Percentiles rank a stretch among this genome's conserved stretches.
Evolutionary conservation across 1,140 invertebrate genomes (phyloP).

Genomic region (Asbolus verrucosus): DNA sequence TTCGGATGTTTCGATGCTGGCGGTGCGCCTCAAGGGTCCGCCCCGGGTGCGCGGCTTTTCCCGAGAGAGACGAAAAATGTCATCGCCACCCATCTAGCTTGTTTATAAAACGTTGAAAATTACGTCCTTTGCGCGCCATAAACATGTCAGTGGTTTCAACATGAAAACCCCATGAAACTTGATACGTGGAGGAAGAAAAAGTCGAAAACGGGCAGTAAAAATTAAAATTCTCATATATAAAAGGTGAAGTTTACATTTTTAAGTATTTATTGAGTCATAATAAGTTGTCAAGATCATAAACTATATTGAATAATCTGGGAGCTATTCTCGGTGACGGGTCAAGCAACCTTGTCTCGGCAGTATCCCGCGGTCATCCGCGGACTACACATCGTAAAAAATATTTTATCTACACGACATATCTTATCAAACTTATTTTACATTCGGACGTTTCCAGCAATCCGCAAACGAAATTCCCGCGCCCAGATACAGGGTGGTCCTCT

Average conservation of each 20-base stretch:
- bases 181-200: constrained; percentile 43
- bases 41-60: background rate
- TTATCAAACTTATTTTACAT: constrained; percentile 44
- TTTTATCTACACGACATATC: constrained; percentile 45
- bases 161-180: constrained; percentile 51
- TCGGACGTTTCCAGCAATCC: background rate
- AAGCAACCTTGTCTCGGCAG: constrained; percentile 49
- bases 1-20: no score
- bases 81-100: constrained; percentile 29
- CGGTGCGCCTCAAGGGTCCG: background rate
- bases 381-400: constrained; percentile 51
- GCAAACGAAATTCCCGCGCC: background rate
- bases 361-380: constrained; percentile 46
- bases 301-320: constrained; percentile 57
- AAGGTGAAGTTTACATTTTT: constrained; percentile 56
- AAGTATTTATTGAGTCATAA: constrained; percentile 60
- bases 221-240: constrained; percentile 57
- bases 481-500: background rate
- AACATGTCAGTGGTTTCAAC: constrained; percentile 50
- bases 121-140: constrained; percentile 40
- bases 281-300: constrained; percentile 59
- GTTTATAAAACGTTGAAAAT: constrained; percentile 30
- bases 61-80: background rate
- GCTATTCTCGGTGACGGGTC: constrained; percentile 51
- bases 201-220: constrained; percentile 49